These are phyloP conservation scores for Phaethornis superciliosus DNA, from an alignment of 2,113 vertebrate species.

Conservation along the genomic window DNA sequence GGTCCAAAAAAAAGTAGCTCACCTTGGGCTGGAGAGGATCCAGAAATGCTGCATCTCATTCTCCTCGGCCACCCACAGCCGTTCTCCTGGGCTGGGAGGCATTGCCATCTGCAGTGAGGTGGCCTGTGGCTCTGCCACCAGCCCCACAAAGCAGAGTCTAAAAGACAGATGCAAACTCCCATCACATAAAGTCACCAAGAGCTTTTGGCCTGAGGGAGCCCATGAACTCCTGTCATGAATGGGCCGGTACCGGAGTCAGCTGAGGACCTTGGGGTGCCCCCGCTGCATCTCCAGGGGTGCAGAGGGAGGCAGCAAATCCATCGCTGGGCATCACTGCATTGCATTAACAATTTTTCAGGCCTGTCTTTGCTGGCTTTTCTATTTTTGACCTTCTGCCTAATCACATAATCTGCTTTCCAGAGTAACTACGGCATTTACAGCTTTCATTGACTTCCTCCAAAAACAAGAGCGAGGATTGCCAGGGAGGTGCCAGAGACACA, in stretches of 20 bases:
- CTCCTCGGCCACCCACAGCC: accelerated
- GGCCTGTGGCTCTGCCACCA: neutral
- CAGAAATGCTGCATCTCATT: neutral
- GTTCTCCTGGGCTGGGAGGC: neutral
- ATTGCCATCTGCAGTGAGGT: neutral
- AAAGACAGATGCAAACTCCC: neutral
- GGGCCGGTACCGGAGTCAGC: neutral
- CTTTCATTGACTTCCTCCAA: constrained; percentile 1
- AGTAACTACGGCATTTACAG: constrained; percentile 6
- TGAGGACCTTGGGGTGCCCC: neutral
- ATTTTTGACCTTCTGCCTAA: constrained; percentile 34
- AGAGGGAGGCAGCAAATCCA: neutral
- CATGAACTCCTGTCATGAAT: neutral
- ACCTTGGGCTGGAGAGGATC: neutral
- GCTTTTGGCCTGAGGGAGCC: neutral
- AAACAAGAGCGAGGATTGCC: neutral
- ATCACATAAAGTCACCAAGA: neutral
- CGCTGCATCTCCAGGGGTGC: accelerated
- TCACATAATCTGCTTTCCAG: constrained; percentile 16
- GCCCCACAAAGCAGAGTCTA: neutral
- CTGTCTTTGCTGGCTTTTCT: constrained; percentile 23
- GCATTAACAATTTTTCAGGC: neutral
- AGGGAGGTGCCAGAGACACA: neutral
- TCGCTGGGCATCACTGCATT: accelerated
- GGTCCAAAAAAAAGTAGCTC: neutral